Evolutionary conservation across 2,113 vertebrate genomes (phyloP).

Genomic region (Vulpes ferrilata): DNA sequence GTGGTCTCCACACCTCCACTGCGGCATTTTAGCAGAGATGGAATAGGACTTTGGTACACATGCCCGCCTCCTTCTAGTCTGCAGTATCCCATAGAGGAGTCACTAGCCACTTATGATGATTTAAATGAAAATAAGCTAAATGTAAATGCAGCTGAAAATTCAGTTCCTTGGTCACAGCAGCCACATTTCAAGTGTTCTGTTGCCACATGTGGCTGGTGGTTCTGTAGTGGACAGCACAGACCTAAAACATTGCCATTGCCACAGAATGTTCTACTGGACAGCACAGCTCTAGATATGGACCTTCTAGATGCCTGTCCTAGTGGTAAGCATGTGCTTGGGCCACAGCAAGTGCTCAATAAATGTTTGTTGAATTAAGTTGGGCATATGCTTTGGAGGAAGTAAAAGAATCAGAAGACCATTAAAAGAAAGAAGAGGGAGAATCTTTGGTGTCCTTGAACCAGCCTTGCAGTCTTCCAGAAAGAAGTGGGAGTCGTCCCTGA

Average conservation of each 20-base stretch:
- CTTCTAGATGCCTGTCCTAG: not conserved
- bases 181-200: not conserved
- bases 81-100: not conserved
- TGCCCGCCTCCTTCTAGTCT: too few species aligned
- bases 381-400: not conserved
- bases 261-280: not conserved
- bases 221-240: not conserved
- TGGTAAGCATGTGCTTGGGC: not conserved
- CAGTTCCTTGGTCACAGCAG: not conserved
- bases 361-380: not conserved
- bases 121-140: not conserved
- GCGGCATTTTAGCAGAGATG: not conserved
- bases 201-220: not conserved
- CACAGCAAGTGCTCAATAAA: not conserved
- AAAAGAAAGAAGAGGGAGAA: not conserved
- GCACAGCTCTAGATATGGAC: not conserved
- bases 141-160: not conserved
- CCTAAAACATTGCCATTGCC: not conserved
- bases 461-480: not conserved
- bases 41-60: fast-evolving
- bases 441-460: not conserved
- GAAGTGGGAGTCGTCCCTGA: not conserved
- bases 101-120: too few species aligned
- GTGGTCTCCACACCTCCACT: not conserved
- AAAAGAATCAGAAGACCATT: not conserved